Evolutionary conservation across 1,140 invertebrate species (phyloP).

Genomic region (silkworm (Bombyx mori)): DNA sequence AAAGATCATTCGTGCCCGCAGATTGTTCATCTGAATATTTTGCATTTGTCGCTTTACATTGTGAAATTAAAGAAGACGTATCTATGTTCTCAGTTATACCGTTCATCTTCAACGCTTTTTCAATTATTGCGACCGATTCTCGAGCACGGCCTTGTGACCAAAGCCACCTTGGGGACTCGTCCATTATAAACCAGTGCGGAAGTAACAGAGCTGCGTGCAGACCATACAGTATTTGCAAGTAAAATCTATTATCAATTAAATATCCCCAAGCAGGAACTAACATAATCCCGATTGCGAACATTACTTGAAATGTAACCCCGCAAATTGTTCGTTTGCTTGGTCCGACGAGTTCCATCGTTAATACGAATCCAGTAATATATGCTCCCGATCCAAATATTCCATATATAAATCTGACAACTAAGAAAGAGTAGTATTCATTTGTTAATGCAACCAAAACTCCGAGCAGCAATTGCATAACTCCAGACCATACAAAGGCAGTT

Average conservation of each 20-base stretch:
- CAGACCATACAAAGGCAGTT: slow-evolving; percentile 81
- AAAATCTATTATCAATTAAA: slow-evolving; percentile 80
- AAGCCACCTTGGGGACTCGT: slow-evolving; percentile 87
- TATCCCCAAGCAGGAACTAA: slow-evolving; percentile 84
- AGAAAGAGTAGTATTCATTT: slow-evolving; percentile 79
- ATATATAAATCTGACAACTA: slow-evolving; percentile 79
- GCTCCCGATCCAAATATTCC: slow-evolving; percentile 85
- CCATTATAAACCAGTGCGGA: slow-evolving; percentile 85
- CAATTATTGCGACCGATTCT: slow-evolving; percentile 80
- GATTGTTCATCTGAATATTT: slow-evolving; percentile 56
- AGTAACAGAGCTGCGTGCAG: slow-evolving; percentile 79
- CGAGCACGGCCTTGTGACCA: slow-evolving; percentile 81
- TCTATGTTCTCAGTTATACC: slow-evolving; percentile 73
- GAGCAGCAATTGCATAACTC: slow-evolving; percentile 77
- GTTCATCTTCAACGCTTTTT: slow-evolving; percentile 80
- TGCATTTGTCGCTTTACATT: slow-evolving; percentile 68
- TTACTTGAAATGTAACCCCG: slow-evolving; percentile 84
- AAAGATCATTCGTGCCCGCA: slow-evolving; percentile 76
- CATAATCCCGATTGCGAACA: slow-evolving; percentile 87
- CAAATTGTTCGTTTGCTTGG: slow-evolving; percentile 84
- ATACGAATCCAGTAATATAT: slow-evolving; percentile 85
- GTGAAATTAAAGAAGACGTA: slow-evolving; percentile 73
- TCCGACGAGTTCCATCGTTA: slow-evolving; percentile 90
- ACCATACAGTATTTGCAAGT: slow-evolving; percentile 85
- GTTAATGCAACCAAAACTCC: slow-evolving; percentile 80